A percentile compares a stretch with the other conserved stretches of the same genome.
phyloP scores from a whole-genome alignment of 2,113 vertebrate genomes.

The Dryoscopus gambensis region DNA sequence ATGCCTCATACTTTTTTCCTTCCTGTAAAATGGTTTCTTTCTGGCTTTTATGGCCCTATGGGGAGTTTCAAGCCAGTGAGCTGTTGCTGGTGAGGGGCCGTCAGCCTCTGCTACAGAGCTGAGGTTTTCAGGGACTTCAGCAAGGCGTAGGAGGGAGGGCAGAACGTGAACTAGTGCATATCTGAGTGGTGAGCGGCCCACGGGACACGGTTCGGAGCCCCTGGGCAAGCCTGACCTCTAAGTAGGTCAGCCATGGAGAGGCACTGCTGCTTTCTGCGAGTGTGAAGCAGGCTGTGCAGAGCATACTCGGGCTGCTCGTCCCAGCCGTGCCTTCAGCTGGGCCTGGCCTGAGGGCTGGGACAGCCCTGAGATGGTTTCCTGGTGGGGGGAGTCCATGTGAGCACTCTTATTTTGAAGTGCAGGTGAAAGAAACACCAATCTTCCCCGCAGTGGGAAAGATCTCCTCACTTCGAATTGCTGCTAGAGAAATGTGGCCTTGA shows the following conservation, averaged over 20 bases:
- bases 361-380: neutral
- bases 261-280: neutral
- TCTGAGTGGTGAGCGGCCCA: neutral
- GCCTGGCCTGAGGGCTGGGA: neutral
- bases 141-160: neutral
- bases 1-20: neutral
- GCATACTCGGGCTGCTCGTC: neutral
- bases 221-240: neutral
- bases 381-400: neutral
- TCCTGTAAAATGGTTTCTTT: neutral
- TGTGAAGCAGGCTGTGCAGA: neutral
- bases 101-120: neutral
- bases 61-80: neutral
- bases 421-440: neutral
- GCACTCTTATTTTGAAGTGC: neutral
- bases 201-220: rapidly evolving
- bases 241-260: neutral
- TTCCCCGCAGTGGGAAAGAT: neutral
- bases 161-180: rapidly evolving
- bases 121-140: neutral
- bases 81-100: neutral
- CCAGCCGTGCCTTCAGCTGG: neutral
- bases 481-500: neutral
- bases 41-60: neutral
- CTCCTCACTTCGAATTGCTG: neutral